Evolutionary conservation across 2,888 invertebrate species (phyloP).

Genomic region (Tolmerus cingulatus): DNA sequence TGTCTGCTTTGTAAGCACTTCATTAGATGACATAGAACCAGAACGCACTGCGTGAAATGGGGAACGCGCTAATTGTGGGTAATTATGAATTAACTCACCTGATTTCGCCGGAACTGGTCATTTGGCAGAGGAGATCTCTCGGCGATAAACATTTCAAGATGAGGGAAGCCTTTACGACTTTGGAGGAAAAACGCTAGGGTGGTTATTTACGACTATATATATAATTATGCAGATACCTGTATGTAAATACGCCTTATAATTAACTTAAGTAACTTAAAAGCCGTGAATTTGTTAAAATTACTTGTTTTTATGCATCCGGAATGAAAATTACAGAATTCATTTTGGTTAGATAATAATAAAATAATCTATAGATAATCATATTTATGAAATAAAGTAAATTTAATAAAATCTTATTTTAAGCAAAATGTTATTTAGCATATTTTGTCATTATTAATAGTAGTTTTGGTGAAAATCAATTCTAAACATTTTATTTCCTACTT

Average conservation of each 20-base stretch:
- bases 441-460: too few species aligned
- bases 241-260: not conserved
- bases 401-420: too few species aligned
- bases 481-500: too few species aligned
- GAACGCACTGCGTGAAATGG: not conserved
- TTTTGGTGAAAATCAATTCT: too few species aligned
- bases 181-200: not conserved
- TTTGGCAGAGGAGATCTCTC: not conserved
- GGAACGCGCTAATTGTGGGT: constrained; percentile 4
- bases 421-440: too few species aligned
- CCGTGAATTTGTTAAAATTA: not conserved
- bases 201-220: not conserved
- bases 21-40: constrained; percentile 22
- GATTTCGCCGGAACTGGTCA: constrained; percentile 24
- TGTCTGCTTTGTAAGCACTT: constrained; percentile 5
- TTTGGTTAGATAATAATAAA: too few species aligned
- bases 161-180: not conserved
- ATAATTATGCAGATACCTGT: not conserved
- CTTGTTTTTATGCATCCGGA: not conserved
- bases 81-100: not conserved
- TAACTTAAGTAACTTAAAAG: not conserved
- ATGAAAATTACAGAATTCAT: not conserved
- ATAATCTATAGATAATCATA: too few species aligned
- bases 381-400: too few species aligned
- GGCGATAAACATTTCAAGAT: not conserved